These are phyloP conservation scores for Rugalucina vietnamica DNA, from an alignment of 2,888 invertebrate species.

Conservation along the genomic window DNA sequence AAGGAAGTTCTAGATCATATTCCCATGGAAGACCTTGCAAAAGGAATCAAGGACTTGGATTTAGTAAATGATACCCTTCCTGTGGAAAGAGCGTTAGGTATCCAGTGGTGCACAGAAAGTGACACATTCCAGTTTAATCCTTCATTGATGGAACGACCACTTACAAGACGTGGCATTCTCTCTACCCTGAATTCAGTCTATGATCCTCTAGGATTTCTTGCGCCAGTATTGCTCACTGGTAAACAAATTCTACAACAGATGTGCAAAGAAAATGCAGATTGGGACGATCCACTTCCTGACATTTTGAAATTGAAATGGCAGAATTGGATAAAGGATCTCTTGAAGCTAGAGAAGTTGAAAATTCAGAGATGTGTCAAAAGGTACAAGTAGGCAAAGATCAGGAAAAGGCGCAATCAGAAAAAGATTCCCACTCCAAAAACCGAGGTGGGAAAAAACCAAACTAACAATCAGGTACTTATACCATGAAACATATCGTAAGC, in stretches of 20 bases:
- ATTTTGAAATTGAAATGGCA: neutral
- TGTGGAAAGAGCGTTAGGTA: slow-evolving; percentile 55
- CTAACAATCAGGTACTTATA: too few relatives aligned
- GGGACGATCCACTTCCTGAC: neutral
- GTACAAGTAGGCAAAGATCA: too few relatives aligned
- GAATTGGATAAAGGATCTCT: neutral
- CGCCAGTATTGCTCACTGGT: neutral
- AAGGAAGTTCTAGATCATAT: slow-evolving; percentile 37
- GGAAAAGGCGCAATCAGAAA: too few relatives aligned
- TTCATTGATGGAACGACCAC: slow-evolving; percentile 32
- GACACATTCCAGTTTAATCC: slow-evolving; percentile 54
- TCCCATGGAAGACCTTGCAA: slow-evolving; percentile 34
- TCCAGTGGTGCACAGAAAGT: slow-evolving; percentile 49
- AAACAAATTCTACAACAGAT: neutral
- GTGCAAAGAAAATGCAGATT: neutral
- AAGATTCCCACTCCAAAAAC: too few relatives aligned
- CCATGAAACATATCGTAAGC: too few relatives aligned
- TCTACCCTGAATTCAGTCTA: neutral
- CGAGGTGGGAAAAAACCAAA: too few relatives aligned
- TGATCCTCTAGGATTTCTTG: neutral
- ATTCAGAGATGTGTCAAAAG: neutral
- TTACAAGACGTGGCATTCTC: slow-evolving; percentile 39
- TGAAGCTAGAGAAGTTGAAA: neutral
- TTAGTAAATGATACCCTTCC: slow-evolving; percentile 11
- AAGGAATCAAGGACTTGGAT: neutral